Evolutionary conservation across 1,140 invertebrate genomes (phyloP).

Genomic region (Panulirus ornatus): DNA sequence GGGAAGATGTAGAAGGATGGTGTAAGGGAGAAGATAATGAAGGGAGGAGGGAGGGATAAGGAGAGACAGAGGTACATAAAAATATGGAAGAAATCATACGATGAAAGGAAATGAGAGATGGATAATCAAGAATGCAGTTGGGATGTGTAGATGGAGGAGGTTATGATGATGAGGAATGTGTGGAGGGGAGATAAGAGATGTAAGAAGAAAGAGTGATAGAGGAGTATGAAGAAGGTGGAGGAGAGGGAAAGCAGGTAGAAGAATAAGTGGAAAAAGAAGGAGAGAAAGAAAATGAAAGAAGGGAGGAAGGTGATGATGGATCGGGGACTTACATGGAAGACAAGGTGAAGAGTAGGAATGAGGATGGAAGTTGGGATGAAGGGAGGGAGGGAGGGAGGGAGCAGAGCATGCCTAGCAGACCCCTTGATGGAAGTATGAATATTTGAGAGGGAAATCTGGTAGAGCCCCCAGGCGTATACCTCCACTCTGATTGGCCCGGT

Average conservation of each 20-base stretch:
- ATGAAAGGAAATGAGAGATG: too few relatives aligned
- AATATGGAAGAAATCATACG: too few relatives aligned
- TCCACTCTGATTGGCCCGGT: constrained; percentile 25
- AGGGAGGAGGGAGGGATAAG: too few relatives aligned
- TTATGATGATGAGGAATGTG: too few relatives aligned
- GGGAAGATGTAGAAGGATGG: too few relatives aligned
- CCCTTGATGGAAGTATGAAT: constrained; percentile 57
- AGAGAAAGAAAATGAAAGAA: not conserved
- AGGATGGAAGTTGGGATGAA: not conserved
- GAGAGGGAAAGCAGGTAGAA: not conserved
- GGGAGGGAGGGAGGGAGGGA: constrained; percentile 19
- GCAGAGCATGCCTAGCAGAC: constrained; percentile 1
- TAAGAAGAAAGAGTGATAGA: constrained; percentile 23
- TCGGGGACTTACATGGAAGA: too few relatives aligned
- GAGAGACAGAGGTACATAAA: too few relatives aligned
- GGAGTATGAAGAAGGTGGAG: not conserved
- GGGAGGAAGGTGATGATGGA: too few relatives aligned
- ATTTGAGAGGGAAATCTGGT: constrained; percentile 48
- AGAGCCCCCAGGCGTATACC: constrained; percentile 47
- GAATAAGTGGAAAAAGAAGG: not conserved
- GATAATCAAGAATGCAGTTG: too few relatives aligned
- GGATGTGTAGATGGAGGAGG: too few relatives aligned
- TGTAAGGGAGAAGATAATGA: too few relatives aligned
- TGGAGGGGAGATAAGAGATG: not conserved
- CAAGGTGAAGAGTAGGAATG: not conserved